These are phyloP conservation scores for Percopsis transmontana DNA, from an alignment of 2,113 vertebrate genomes.

Conservation along the genomic window DNA sequence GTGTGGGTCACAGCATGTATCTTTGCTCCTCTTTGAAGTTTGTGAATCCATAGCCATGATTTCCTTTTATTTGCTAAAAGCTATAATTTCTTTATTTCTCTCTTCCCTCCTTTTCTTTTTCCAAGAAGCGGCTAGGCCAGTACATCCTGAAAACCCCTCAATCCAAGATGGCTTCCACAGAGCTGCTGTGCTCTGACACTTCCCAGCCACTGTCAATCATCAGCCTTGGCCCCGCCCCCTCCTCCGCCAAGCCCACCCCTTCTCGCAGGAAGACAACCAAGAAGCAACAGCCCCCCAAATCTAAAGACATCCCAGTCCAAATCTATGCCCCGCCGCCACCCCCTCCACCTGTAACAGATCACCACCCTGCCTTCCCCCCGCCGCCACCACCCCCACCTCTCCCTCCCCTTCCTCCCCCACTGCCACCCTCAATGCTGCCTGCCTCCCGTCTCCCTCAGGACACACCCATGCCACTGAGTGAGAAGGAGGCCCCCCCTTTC, in stretches of 20 bases:
- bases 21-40: background rate
- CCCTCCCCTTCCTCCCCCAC: conserved; percentile 13
- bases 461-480: conserved; percentile 67
- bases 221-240: conserved; percentile 33
- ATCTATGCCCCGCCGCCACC: conserved; percentile 62
- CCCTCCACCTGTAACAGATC: conserved; percentile 14
- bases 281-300: conserved; percentile 24
- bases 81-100: background rate
- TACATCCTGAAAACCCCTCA: conserved; percentile 76
- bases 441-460: conserved; percentile 39
- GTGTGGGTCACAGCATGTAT: background rate
- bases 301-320: conserved; percentile 72
- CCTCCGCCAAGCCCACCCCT: background rate
- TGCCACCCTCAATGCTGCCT: conserved; percentile 14
- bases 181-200: conserved; percentile 3
- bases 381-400: conserved; percentile 6
- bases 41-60: background rate
- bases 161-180: conserved; percentile 45
- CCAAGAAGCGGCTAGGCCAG: conserved; percentile 82
- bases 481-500: conserved; percentile 50
- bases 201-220: conserved; percentile 56
- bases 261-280: conserved; percentile 46
- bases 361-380: background rate
- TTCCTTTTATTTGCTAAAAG: background rate
- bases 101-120: background rate